phyloP scores from a whole-genome alignment of 2,113 vertebrate species.

The Emberiza fucata region DNA sequence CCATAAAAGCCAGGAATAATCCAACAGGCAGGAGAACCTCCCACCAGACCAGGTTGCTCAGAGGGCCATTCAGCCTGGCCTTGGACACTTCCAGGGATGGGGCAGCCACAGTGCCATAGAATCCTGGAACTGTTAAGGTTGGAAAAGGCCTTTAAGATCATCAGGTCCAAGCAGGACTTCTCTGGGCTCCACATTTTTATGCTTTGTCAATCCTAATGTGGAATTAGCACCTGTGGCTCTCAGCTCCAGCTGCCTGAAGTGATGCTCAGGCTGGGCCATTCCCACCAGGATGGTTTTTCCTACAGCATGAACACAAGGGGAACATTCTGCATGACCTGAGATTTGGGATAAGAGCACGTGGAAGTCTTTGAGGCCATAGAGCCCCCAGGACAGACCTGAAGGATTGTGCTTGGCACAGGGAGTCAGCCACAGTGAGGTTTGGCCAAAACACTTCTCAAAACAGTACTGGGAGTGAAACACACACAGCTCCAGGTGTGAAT shows the following conservation, averaged over 20 bases:
- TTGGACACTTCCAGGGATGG: neutral
- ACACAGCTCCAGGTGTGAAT: neutral
- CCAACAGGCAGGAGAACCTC: neutral
- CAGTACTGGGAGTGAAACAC: neutral
- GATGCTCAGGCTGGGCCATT: fast-evolving
- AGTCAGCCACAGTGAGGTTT: neutral
- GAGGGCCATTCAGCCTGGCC: fast-evolving
- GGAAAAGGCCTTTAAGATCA: neutral
- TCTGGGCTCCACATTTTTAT: neutral
- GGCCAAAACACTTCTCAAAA: neutral
- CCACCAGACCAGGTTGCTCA: neutral
- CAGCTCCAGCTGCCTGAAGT: neutral
- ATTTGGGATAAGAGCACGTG: neutral
- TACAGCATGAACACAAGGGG: neutral
- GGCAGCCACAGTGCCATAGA: neutral
- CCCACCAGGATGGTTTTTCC: neutral
- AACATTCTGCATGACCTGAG: neutral
- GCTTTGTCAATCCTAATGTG: neutral
- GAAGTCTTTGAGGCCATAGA: neutral
- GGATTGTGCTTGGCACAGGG: neutral
- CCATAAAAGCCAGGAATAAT: neutral
- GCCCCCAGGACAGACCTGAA: neutral
- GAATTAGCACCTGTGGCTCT: neutral
- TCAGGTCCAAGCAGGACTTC: neutral
- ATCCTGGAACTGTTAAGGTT: neutral